Evolutionary conservation across 2,113 vertebrate genomes (phyloP).

Genomic region (Equus przewalskii): DNA sequence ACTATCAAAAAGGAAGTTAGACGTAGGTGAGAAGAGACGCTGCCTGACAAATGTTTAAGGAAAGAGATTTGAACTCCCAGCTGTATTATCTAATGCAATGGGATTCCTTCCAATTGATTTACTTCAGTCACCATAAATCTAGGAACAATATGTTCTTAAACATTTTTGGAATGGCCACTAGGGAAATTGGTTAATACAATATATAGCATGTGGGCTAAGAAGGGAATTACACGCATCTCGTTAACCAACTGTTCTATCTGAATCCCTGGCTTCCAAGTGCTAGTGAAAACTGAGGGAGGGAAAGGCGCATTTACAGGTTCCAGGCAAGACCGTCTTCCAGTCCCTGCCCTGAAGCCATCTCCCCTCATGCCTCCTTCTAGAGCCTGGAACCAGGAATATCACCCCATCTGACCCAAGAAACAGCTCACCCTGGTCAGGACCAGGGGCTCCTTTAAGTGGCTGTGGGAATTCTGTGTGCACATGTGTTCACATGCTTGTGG

Average conservation of each 20-base stretch:
- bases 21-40: conserved; percentile 4
- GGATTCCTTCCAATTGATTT: not conserved
- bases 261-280: not conserved
- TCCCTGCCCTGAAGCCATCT: not conserved
- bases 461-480: not conserved
- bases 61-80: not conserved
- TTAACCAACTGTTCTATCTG: not conserved
- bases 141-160: not conserved
- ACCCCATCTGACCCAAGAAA: not conserved
- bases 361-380: not conserved
- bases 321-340: not conserved
- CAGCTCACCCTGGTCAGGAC: not conserved
- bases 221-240: not conserved
- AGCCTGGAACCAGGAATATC: not conserved
- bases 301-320: not conserved
- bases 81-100: not conserved
- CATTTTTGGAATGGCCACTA: not conserved
- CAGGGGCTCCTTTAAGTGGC: not conserved
- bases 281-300: not conserved
- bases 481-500: not conserved
- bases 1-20: conserved; percentile 1
- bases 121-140: not conserved
- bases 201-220: not conserved
- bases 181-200: not conserved
- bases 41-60: not conserved